Base-by-base conservation (phyloP, 1,140 invertebrate genomes). In the Drosophila pruinosa region DNA sequence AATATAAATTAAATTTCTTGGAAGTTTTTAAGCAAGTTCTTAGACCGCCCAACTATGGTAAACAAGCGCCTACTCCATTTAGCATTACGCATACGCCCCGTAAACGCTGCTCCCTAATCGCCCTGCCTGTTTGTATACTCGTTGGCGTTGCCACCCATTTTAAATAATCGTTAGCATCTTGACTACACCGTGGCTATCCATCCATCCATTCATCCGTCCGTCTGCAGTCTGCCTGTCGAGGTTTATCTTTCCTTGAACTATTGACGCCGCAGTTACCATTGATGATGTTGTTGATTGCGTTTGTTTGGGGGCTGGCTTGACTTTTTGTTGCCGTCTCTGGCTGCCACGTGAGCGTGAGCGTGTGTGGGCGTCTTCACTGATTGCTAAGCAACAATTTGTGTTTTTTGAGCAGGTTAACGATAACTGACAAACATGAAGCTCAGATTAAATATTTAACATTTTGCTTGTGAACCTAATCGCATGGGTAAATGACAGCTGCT, bases 401-500 rank as follows among this genome's bases (percentile, higher is more conserved):
- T 71, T 57, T 45, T 61, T 54, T 57, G 48, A 41, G 52, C 61
- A 59, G 58, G 54, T 65, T 77, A 77, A 77, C 65, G 75, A 65
- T 77, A 77, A 77, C 72, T 65, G 75, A 77, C 75, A 71, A 75
- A 77, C 75, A 78, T 78, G 57, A 57, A 47, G 43, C 75, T 48
- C 43, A 75, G 75, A 75, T 78, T 75, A 72, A 72, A 67, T 50
- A 75, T 75, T 72, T 57, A 61, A 72, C 56, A 78, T 63, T 78
- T 72, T 36, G 38, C 67, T 54, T 48, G 52, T 75, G 52, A 61
- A 58, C 31, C 67, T 67, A 75, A 75, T 74, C 65, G 54, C 43
- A 59, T 41, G 65, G 15, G 19, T 53, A 65, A 74, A 64, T 71
- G 65, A 48, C 58, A 74, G 39, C 61, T 70, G 58, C 59, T 56